Conservation (phyloP, 2,888 invertebrate genomes). For the Euzetes globulus region DNA sequence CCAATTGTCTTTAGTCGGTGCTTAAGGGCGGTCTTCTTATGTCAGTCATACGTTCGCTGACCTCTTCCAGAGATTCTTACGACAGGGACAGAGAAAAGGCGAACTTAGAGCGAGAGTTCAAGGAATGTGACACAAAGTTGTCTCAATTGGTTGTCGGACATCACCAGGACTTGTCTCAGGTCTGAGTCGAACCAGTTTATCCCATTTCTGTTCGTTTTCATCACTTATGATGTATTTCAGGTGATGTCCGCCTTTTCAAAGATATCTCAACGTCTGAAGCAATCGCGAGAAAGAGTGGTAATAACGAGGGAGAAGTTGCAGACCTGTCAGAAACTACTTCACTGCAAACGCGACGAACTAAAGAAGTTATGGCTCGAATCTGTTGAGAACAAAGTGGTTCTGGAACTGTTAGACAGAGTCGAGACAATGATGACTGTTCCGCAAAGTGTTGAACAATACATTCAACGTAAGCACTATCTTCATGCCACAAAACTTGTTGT, state of each 20-base stretch:
- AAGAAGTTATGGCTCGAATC: slow-evolving; percentile 90
- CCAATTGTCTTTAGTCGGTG: background rate
- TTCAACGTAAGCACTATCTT: slow-evolving; percentile 51
- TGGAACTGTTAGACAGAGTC: slow-evolving; percentile 80
- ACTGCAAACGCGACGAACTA: slow-evolving; percentile 84
- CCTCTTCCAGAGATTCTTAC: slow-evolving; percentile 81
- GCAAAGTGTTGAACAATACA: slow-evolving; percentile 58
- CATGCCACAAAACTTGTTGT: slow-evolving; percentile 58
- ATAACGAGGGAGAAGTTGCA: slow-evolving; percentile 71
- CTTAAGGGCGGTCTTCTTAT: slow-evolving; percentile 57
- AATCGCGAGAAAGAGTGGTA: slow-evolving; percentile 65
- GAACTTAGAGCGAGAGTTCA: slow-evolving; percentile 85
- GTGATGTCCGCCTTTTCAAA: slow-evolving; percentile 62
- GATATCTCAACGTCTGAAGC: slow-evolving; percentile 66
- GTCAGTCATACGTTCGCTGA: slow-evolving; percentile 88
- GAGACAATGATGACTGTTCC: slow-evolving; percentile 68
- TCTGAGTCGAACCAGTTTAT: background rate
- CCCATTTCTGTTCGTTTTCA: background rate
- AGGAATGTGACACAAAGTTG: slow-evolving; percentile 76
- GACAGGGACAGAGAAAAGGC: slow-evolving; percentile 79
- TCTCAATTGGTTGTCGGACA: slow-evolving; percentile 67
- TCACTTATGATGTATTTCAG: too few relatives aligned
- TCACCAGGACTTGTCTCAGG: slow-evolving; percentile 34
- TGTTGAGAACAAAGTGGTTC: slow-evolving; percentile 85
- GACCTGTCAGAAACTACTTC: slow-evolving; percentile 73